Conservation (phyloP, 2,797 vertebrate genomes). For the Schizopygopsis pylzovi region DNA sequence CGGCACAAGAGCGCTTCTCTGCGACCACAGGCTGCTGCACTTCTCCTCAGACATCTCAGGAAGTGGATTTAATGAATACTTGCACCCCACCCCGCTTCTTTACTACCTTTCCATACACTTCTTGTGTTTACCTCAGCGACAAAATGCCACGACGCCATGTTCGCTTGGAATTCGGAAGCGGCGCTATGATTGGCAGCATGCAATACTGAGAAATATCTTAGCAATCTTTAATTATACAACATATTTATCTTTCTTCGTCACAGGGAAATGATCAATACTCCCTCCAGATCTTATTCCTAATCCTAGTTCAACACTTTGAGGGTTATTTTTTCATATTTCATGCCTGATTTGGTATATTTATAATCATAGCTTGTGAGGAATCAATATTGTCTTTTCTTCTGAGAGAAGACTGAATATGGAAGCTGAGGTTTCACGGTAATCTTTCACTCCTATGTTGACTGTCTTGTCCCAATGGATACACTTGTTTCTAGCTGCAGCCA, state of each 20-base stretch:
- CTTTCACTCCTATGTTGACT: constrained; percentile 7
- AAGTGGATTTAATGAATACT: constrained; percentile 42
- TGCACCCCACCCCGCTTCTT: not conserved
- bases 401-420: not conserved
- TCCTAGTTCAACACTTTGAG: constrained; percentile 14
- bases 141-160: not conserved
- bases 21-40: constrained; percentile 34
- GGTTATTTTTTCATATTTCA: constrained; percentile 21
- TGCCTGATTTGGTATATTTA: constrained; percentile 16
- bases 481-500: not conserved
- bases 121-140: not conserved
- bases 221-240: constrained; percentile 9
- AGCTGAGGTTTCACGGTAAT: not conserved
- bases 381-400: constrained; percentile 24
- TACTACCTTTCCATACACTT: not conserved
- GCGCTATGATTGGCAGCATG: constrained; percentile 22
- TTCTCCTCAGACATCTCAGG: constrained; percentile 21
- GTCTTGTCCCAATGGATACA: constrained; percentile 2
- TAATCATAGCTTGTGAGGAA: constrained; percentile 9
- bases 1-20: constrained; percentile 47
- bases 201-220: constrained; percentile 13
- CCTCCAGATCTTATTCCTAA: constrained; percentile 9
- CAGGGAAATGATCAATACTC: constrained; percentile 22
- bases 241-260: constrained; percentile 18
- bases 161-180: constrained; percentile 3